Percentiles rank a stretch among this genome's conserved stretches.
Conservation (phyloP, 2,888 invertebrate species). For the Orthonevra nobilis region DNA sequence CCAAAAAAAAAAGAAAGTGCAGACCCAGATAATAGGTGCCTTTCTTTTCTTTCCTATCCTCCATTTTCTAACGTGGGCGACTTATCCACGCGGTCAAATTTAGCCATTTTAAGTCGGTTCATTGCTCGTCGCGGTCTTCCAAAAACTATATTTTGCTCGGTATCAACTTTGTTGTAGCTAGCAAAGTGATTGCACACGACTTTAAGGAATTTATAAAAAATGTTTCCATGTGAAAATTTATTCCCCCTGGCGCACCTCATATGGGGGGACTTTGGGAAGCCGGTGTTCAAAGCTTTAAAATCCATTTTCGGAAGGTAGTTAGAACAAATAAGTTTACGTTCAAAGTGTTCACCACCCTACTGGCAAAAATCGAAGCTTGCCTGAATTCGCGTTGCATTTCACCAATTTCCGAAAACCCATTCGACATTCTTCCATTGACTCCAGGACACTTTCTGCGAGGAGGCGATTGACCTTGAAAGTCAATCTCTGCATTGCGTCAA, state of each 20-base stretch:
- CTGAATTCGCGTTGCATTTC: slow-evolving; percentile 4
- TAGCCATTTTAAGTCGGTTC: background rate
- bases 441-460: too few species aligned
- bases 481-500: too few species aligned
- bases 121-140: background rate
- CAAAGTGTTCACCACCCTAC: slow-evolving; percentile 35
- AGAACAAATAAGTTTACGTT: background rate
- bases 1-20: background rate
- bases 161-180: slow-evolving; percentile 5
- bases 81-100: too few species aligned
- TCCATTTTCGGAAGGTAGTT: background rate
- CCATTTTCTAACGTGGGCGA: background rate
- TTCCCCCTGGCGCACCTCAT: too few species aligned
- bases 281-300: background rate
- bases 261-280: slow-evolving; percentile 20
- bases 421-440: slow-evolving; percentile 1
- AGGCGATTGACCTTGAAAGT: too few species aligned
- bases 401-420: slow-evolving; percentile 16
- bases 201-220: background rate
- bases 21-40: background rate
- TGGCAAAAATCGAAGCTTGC: background rate
- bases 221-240: background rate
- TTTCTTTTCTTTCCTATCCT: too few species aligned
- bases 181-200: background rate
- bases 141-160: background rate